Evolutionary conservation across 2,888 invertebrate species (phyloP), one percentile per base, ranked within the genome.

Genomic region (Polymixis lichenea): DNA sequence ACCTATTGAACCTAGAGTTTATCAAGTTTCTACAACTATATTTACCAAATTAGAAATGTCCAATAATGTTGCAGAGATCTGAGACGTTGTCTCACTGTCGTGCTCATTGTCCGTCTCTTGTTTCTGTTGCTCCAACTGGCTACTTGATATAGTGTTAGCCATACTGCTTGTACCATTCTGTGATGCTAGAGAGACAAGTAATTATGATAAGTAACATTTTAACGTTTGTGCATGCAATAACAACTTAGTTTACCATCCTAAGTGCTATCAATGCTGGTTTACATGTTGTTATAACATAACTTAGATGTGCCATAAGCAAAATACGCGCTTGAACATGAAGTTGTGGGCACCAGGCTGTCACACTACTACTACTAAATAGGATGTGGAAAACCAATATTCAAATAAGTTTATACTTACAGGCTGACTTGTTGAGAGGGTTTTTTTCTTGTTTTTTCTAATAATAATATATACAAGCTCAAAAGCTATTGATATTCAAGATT

Each of bases 31-130:
- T n/a, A 22, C 32, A 76, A 43, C 25, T 7, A 62, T 75, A 91
- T 92, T 93, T 91, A 95, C 96, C 92, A 96, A 94, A 88, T 94
- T 95, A 61, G 94, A 94, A 88, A 95, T 94, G 77, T 96, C 96
- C 75, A 94, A 89, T 68, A 95, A 92, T 78, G 93, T 95, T 81
- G 94, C 92, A 82, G 94, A 93, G 80, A 94, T 92, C 82, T 95
- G 93, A 72, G 95, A 94, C 82, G 93, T 91, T 56, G 93, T 91
- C 91, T 95, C 95, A 92, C 90, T 93, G 73, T 94, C 94, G 87
- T 93, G 92, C 74, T 94, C 92, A 86, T 91, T 92, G 77, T 94
- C 94, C 53, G 90, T 91, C 84, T 91, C 90, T 80, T 90, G 89
- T 85, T 90, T 91, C 75, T 90, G 88, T 72, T 90, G 88, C 60